Evolutionary conservation across 2,797 vertebrate species (phyloP), one percentile per base, ranked within the genome.

Genomic region (Pangasius krempfi): DNA sequence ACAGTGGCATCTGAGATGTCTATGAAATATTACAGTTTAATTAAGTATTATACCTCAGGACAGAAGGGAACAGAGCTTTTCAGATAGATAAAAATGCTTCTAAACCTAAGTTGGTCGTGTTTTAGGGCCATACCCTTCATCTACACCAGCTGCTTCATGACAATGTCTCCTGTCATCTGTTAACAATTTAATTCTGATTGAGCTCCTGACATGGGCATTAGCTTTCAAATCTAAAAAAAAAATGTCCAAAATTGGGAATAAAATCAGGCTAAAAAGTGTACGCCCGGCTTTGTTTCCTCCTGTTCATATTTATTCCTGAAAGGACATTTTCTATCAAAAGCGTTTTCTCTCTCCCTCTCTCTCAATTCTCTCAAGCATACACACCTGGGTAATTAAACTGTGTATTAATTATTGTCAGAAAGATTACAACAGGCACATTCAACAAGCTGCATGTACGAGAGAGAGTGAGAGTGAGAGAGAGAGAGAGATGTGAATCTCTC

Each of bases 391-490:
- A 82, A 91, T 92, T 89, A 91, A 89, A 91, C 85, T 90, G 88
- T 87, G 81, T 91, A 91, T 92, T 91, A 91, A 91, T 91, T 91
- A 93, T 89, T 85, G 75, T 87, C n/a, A n/a, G 84, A 68, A 66
- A 87, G 73, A 91, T 91, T 89, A 87, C 90, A 79, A 87, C 90
- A 85, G 83, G 79, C 56, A 82, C 60, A 44, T 85, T 81, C 89
- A 89, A 91, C 89, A 91, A 86, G 86, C 88, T 90, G 88, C 86
- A 73, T 90, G 89, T 81, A 60, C 1, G 7, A 70, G 64, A 75
- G 70, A 86, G 27, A 87, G 84, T 1, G 33, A 33, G 22, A 50
- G 68, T 70, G 30, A 86, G 5, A 78, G 16, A 75, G 78, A 60
- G 40, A 70, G 86, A 37, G 30, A 18, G 78, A 90, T 58, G 62